Evolutionary conservation across 2,113 vertebrate species (phyloP).

Genomic region (Rhabdomys dilectus): DNA sequence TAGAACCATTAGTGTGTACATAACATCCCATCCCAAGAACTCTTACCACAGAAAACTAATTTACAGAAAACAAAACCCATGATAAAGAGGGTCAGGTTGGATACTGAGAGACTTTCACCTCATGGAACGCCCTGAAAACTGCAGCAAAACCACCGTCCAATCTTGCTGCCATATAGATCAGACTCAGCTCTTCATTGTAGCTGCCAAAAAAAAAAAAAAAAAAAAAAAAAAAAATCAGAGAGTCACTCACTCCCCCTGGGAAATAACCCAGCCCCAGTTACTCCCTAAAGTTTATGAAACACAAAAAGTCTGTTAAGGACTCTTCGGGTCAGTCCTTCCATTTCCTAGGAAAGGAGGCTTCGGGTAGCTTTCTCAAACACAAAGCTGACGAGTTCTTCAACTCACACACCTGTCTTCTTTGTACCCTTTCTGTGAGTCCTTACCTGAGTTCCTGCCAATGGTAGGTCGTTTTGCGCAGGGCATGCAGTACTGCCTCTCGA

Average conservation of each 20-base stretch:
- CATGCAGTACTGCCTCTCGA: slow-evolving; percentile 85
- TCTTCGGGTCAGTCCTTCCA: background rate
- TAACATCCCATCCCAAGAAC: background rate
- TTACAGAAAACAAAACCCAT: slow-evolving; percentile 31
- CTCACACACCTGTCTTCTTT: background rate
- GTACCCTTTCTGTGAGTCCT: slow-evolving; percentile 17
- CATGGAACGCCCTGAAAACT: slow-evolving; percentile 90
- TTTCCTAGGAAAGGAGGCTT: background rate
- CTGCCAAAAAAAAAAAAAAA: slow-evolving; percentile 79
- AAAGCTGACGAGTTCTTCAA: background rate
- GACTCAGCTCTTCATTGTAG: slow-evolving; percentile 87
- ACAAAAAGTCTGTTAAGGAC: background rate
- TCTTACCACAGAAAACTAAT: background rate
- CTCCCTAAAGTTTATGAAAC: slow-evolving; percentile 4
- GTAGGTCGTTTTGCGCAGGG: slow-evolving; percentile 89
- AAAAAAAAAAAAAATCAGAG: slow-evolving; percentile 26
- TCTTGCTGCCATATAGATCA: slow-evolving; percentile 92
- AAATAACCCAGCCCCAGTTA: background rate
- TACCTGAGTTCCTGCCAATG: slow-evolving; percentile 92
- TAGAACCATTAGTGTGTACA: background rate
- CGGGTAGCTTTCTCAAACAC: background rate
- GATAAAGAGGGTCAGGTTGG: background rate
- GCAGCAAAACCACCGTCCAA: slow-evolving; percentile 92
- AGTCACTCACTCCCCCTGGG: background rate
- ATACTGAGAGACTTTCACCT: slow-evolving; percentile 85